A percentile compares a stretch with the other conserved stretches of the same genome.
Conservation (phyloP, 37 sponge, comb jelly and placozoan genomes). For the Amphimedon queenslandica region DNA sequence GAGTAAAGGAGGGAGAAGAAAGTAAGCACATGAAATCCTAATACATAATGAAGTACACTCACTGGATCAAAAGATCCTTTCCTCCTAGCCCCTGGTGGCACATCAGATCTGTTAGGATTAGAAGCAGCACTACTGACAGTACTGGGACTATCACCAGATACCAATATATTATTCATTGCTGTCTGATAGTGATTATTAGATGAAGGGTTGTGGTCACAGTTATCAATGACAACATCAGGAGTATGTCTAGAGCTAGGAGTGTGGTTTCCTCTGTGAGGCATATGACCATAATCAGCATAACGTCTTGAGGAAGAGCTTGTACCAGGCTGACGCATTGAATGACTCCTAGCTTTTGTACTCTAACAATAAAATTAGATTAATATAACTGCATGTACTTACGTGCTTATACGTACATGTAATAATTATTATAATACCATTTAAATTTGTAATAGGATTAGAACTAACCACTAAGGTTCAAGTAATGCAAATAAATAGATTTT, state of each 20-base stretch:
- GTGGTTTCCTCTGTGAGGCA: conserved; percentile 3
- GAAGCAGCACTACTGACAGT: conserved; percentile 14
- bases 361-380: no score
- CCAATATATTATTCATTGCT: not conserved
- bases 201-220: not conserved
- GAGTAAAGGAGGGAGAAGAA: not conserved
- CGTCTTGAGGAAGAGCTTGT: conserved; percentile 11
- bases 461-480: no score
- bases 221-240: not conserved
- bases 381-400: no score
- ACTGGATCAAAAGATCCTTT: conserved; percentile 54
- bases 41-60: no score
- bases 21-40: no score
- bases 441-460: no score
- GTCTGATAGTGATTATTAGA: not conserved
- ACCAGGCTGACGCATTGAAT: conserved; percentile 72
- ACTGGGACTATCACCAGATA: not conserved
- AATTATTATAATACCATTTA: no score
- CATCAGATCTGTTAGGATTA: conserved; percentile 66
- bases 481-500: no score
- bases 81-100: conserved; percentile 39
- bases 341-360: no score
- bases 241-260: not conserved
- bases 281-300: conserved; percentile 14
- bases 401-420: no score